phyloP scores from a whole-genome alignment of 2,888 invertebrate species.

The Stenchaetothrips biformis region DNA sequence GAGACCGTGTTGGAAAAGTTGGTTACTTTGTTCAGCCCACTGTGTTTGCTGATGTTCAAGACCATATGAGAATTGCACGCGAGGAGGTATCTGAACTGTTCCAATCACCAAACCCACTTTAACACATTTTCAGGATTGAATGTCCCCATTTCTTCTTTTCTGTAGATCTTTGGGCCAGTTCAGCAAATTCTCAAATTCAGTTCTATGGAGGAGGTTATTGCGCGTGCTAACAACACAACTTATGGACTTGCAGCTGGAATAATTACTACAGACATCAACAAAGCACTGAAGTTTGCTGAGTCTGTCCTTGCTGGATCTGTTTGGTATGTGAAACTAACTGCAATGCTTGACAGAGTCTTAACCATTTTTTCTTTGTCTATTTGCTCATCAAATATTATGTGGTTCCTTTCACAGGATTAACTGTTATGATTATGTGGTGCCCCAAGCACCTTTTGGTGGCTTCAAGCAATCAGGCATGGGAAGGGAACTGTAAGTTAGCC shows the following conservation, averaged over 20 bases:
- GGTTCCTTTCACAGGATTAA: conserved; percentile 50
- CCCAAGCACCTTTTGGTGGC: conserved; percentile 84
- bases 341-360: too few relatives aligned
- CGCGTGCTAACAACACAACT: conserved; percentile 79
- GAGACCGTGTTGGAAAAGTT: conserved; percentile 59
- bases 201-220: conserved; percentile 76
- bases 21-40: conserved; percentile 77
- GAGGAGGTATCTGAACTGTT: conserved; percentile 57
- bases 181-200: conserved; percentile 90
- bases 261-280: conserved; percentile 87
- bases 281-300: conserved; percentile 65
- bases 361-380: background rate
- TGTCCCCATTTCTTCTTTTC: conserved; percentile 17
- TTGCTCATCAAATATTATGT: background rate
- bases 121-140: background rate
- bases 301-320: conserved; percentile 72
- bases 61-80: conserved; percentile 68
- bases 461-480: conserved; percentile 83
- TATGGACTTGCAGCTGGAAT: conserved; percentile 94
- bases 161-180: conserved; percentile 93
- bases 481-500: conserved; percentile 61
- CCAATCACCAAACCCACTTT: background rate
- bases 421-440: conserved; percentile 62
- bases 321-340: conserved; percentile 48
- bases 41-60: conserved; percentile 71